Base-by-base conservation (phyloP, 2,888 invertebrate genomes). In the Tachina fera region DNA sequence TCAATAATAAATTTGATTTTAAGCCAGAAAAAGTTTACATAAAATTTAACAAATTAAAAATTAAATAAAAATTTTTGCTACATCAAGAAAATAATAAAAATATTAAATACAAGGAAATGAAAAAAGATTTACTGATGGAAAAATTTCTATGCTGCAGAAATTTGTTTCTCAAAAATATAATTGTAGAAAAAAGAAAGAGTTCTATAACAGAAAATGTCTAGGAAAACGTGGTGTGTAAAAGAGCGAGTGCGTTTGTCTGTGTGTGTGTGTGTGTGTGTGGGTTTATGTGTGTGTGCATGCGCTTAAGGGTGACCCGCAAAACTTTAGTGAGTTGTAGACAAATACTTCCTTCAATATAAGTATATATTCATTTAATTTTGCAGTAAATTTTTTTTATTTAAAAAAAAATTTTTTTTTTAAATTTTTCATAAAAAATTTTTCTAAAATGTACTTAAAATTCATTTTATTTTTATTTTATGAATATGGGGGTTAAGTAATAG, bases 141-240 rank as follows among this genome's bases (percentile, higher is more conserved):
- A 82, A 68, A n/a, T 31, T 72, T 31, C 82, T 74, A 72, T 70
- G 43, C 75, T 78, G 71, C 45, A 80, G 16, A 80, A 83, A 63
- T 58, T 80, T n/a, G 22, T 68, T 78, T 49, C 75, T 53, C 75
- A n/a, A 68, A 60, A 68, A 58, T 47, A 72, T n/a, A 41, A 81
- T 6, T 63, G 41, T 41, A 51, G 51, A 67, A 56, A 78, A 78
- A 58, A 68, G n/a, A 63, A 63, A 31, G 31, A 31, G 19, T 78
- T 83, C 77, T 81, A 49, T 83, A 75, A 75, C 70, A 77, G 71
- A 75, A 86, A 72, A 81, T 78, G 80, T 85, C 81, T 79, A 77
- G 60, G 19, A 65, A 77, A 85, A 82, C 68, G 83, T 85, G 81
- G 47, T 82, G 65, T 71, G 45, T 56, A 60, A n/a, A n/a, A 58